Percentiles rank a stretch among this genome's conserved stretches.
Evolutionary conservation across 2,113 vertebrate species (phyloP).

Genomic region (Egretta garzetta): DNA sequence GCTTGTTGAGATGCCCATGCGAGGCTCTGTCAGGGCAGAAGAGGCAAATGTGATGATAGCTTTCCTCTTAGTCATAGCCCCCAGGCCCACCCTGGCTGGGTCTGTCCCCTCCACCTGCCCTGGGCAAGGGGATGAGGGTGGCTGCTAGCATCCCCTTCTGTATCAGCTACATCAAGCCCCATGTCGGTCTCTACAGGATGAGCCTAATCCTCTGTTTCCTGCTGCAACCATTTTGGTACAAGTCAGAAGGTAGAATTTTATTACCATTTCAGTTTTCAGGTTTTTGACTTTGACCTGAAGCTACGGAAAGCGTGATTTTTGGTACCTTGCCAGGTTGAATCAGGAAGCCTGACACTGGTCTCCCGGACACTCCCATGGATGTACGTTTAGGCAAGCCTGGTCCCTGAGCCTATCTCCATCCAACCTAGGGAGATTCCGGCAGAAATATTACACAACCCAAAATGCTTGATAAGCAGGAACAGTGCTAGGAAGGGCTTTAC

Average conservation of each 20-base stretch:
- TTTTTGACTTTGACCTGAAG: neutral
- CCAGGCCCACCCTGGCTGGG: neutral
- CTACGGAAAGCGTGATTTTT: accelerated
- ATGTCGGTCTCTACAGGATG: neutral
- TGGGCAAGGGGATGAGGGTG: neutral
- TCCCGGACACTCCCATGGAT: neutral
- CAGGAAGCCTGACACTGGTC: neutral
- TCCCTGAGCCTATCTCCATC: neutral
- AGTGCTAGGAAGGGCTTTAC: neutral
- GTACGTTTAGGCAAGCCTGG: neutral
- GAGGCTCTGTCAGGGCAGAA: neutral
- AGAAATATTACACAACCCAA: neutral
- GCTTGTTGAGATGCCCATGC: neutral
- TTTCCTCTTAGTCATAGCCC: neutral
- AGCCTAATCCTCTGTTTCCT: neutral
- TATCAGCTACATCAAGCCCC: neutral
- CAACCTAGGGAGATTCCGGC: neutral
- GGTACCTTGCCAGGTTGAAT: neutral
- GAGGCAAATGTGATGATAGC: neutral
- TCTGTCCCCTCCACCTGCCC: neutral
- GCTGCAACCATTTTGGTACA: neutral
- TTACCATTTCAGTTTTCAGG: neutral
- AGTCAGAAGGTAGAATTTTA: neutral
- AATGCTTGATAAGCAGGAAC: neutral
- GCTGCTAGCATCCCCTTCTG: neutral